A percentile compares a stretch with the other conserved stretches of the same genome.
Evolutionary conservation across 2,888 invertebrate species (phyloP).

Genomic region (Tuberolachnus salignus): DNA sequence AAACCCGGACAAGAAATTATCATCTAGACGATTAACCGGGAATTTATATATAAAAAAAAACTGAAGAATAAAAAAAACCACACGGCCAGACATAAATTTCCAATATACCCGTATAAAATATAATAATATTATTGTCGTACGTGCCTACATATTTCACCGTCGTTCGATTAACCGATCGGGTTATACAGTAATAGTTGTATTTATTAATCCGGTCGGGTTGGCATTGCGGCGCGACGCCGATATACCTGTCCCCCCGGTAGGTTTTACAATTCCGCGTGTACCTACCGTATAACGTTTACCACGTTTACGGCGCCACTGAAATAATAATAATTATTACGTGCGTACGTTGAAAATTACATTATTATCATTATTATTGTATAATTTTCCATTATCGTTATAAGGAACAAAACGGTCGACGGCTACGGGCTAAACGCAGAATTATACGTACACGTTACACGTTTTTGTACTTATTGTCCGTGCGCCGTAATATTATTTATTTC

Average conservation of each 20-base stretch:
- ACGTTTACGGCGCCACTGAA: conserved; percentile 34
- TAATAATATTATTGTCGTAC: not conserved
- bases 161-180: not conserved
- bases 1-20: too few relatives aligned
- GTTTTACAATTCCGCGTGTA: conserved; percentile 17
- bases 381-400: not conserved
- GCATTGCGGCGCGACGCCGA: not conserved
- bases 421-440: too few relatives aligned
- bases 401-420: too few relatives aligned
- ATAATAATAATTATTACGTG: conserved; percentile 4
- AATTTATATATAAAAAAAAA: not conserved
- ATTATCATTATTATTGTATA: not conserved
- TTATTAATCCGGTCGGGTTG: not conserved
- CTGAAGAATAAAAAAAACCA: not conserved
- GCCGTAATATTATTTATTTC: too few relatives aligned
- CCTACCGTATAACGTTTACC: too few relatives aligned
- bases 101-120: not conserved
- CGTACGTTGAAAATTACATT: not conserved
- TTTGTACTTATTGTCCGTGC: too few relatives aligned
- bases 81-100: not conserved
- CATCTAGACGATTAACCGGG: too few relatives aligned
- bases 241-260: not conserved
- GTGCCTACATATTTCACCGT: not conserved
- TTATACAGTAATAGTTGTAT: too few relatives aligned
- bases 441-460: too few relatives aligned